Evolutionary conservation across 2,113 vertebrate genomes (phyloP).

Genomic region (Strix uralensis): DNA sequence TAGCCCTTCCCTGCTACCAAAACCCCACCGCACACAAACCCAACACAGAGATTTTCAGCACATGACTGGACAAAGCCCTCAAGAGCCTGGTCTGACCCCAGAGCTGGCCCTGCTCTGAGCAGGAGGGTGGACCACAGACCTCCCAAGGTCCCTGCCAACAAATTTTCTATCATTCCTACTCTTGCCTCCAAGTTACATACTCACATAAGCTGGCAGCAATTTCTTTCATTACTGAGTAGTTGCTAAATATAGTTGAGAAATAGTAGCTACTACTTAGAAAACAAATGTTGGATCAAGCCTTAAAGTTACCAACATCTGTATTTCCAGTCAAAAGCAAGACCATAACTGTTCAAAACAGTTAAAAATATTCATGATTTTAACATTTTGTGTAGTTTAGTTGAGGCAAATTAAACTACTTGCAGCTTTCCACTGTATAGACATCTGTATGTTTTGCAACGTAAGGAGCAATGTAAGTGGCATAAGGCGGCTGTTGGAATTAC

Average conservation of each 20-base stretch:
- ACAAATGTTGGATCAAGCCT: not conserved
- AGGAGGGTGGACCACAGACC: not conserved
- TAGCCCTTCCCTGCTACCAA: too few species aligned
- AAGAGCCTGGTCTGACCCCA: not conserved
- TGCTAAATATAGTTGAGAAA: not conserved
- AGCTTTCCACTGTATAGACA: not conserved
- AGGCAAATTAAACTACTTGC: not conserved
- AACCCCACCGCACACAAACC: too few species aligned
- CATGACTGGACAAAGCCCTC: not conserved
- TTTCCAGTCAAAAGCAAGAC: not conserved
- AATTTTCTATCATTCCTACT: not conserved
- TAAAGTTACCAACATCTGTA: not conserved
- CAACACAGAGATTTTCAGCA: not conserved
- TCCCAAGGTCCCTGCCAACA: not conserved
- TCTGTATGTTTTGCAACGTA: not conserved
- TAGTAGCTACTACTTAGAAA: not conserved
- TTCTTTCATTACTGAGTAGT: not conserved
- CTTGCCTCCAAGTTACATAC: not conserved
- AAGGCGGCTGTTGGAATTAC: not conserved
- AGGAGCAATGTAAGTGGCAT: not conserved
- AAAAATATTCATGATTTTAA: not conserved
- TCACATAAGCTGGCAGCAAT: not conserved
- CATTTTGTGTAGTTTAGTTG: not conserved
- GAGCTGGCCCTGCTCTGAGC: not conserved
- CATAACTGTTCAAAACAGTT: not conserved